phyloP scores from a whole-genome alignment of 2,888 invertebrate species.

The Xestia ashworthii region DNA sequence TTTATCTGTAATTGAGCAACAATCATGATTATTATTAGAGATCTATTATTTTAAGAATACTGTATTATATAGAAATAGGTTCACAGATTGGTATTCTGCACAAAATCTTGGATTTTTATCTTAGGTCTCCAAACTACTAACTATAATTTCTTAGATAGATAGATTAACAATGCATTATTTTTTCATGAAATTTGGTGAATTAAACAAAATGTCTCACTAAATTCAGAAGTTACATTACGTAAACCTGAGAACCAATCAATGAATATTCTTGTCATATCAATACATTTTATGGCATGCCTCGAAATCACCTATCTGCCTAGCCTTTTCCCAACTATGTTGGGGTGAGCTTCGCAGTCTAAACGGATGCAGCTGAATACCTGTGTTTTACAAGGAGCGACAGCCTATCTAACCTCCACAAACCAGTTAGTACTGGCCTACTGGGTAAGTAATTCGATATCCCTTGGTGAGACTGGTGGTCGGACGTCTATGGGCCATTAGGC shows the following conservation, averaged over 20 bases:
- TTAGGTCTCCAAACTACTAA: background rate
- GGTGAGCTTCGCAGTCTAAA: too few species aligned
- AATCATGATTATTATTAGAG: background rate
- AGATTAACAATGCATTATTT: background rate
- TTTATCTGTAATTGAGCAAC: background rate
- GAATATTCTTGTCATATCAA: conserved; percentile 23
- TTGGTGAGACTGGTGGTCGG: background rate
- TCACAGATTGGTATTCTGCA: too few species aligned
- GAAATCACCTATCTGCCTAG: conserved; percentile 8
- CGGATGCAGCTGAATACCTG: too few species aligned
- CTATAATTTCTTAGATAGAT: background rate
- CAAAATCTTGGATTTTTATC: too few species aligned
- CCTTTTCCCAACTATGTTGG: too few species aligned
- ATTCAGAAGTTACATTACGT: background rate
- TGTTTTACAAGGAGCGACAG: too few species aligned
- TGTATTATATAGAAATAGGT: background rate
- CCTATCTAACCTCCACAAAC: too few species aligned
- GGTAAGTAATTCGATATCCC: too few species aligned
- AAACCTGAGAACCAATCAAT: conserved; percentile 10
- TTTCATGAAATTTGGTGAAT: background rate
- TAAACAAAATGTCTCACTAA: background rate
- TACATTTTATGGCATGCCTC: background rate
- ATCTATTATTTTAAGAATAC: background rate
- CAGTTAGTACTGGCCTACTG: too few species aligned
- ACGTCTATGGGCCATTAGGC: background rate